These are phyloP conservation scores for Patella caerulea DNA, from an alignment of 2,888 invertebrate species.

Conservation along the genomic window DNA sequence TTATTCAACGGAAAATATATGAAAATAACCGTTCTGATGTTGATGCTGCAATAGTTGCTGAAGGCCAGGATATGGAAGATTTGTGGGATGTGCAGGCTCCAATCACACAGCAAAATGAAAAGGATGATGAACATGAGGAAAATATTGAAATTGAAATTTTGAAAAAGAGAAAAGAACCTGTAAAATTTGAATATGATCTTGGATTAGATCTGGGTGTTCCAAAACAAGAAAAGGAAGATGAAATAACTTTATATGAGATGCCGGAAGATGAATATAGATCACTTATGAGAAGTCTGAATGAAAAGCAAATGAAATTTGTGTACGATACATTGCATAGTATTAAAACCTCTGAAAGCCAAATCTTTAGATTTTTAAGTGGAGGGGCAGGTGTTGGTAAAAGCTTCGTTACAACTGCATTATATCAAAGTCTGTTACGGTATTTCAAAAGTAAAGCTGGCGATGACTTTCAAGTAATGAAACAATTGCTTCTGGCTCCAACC, in stretches of 20 bases:
- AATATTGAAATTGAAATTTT: not conserved
- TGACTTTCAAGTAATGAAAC: slow-evolving; percentile 20
- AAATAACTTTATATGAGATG: slow-evolving; percentile 28
- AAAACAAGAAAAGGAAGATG: slow-evolving; percentile 20
- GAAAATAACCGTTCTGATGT: not conserved
- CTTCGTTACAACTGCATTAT: slow-evolving; percentile 38
- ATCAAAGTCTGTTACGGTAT: slow-evolving; percentile 36
- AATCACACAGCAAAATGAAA: not conserved
- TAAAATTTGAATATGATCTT: slow-evolving; percentile 38
- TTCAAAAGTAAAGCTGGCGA: slow-evolving; percentile 35
- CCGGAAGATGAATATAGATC: slow-evolving; percentile 34
- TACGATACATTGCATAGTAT: slow-evolving; percentile 34
- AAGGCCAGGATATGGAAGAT: not conserved
- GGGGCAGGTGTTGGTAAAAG: slow-evolving; percentile 46
- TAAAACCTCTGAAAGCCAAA: slow-evolving; percentile 32
- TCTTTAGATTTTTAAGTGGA: slow-evolving; percentile 39
- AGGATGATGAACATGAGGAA: not conserved
- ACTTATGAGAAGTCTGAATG: slow-evolving; percentile 35
- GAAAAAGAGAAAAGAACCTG: slow-evolving; percentile 19
- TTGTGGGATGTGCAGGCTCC: not conserved
- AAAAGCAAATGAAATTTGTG: slow-evolving; percentile 36
- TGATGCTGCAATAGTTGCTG: not conserved
- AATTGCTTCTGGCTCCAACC: slow-evolving; percentile 40
- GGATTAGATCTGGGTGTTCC: slow-evolving; percentile 35
- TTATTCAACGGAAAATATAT: not conserved